Evolutionary conservation across 2,113 vertebrate species (phyloP).

Genomic region (Apteryx mantelli): DNA sequence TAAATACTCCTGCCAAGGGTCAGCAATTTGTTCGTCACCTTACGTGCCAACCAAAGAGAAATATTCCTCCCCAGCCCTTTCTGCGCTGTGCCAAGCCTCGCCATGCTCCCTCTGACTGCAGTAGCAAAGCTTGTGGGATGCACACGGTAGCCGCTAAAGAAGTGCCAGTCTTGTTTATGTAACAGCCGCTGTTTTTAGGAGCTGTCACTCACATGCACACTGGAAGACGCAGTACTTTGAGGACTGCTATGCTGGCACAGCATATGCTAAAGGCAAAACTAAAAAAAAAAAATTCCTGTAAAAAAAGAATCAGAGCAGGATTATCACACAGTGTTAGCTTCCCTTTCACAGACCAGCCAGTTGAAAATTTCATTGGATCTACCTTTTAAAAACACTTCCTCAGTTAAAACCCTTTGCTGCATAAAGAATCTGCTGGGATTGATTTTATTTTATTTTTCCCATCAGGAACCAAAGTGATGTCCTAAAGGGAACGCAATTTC

Average conservation of each 20-base stretch:
- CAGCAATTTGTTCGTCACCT: background rate
- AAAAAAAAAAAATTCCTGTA: background rate
- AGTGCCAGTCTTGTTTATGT: background rate
- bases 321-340: background rate
- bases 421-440: background rate
- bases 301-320: slow-evolving; percentile 29
- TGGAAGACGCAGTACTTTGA: slow-evolving; percentile 20
- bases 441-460: background rate
- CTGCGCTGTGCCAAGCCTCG: background rate
- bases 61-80: background rate
- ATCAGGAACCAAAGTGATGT: background rate
- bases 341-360: accelerated
- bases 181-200: slow-evolving; percentile 39
- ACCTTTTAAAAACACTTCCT: background rate
- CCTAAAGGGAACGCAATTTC: background rate
- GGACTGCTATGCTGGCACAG: slow-evolving; percentile 34
- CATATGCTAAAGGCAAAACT: slow-evolving; percentile 33
- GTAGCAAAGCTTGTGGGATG: background rate
- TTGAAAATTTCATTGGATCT: background rate
- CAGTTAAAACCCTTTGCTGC: background rate
- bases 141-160: background rate
- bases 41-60: too few species aligned
- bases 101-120: background rate
- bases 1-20: background rate
- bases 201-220: background rate